phyloP scores from a whole-genome alignment of 2,797 vertebrate species.

The Brachyalestes nurse region DNA sequence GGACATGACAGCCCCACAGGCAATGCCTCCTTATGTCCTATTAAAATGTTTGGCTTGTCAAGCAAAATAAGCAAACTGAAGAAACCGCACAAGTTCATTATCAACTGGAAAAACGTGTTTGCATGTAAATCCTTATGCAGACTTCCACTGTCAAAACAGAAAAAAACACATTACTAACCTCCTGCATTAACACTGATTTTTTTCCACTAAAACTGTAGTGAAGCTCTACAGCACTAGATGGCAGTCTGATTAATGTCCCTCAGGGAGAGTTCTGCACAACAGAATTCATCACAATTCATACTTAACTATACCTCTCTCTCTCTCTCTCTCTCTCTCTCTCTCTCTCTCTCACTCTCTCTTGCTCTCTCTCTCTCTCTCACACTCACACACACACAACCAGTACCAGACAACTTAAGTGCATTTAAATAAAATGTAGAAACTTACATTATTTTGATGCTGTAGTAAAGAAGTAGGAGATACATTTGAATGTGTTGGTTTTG shows the following conservation, averaged over 20 bases:
- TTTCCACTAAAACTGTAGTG: slow-evolving; percentile 41
- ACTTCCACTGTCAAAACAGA: slow-evolving; percentile 15
- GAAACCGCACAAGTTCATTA: background rate
- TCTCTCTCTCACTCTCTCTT: no score
- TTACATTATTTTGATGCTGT: no score
- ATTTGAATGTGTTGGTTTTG: no score
- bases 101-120: no score
- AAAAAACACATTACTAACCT: no score
- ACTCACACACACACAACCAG: no score
- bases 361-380: no score
- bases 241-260: slow-evolving; percentile 50
- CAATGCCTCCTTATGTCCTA: background rate
- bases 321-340: background rate
- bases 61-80: background rate
- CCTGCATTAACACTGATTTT: background rate
- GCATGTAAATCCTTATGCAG: background rate
- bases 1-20: slow-evolving; percentile 14
- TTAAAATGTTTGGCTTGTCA: slow-evolving; percentile 3
- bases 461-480: no score
- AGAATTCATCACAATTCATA: background rate
- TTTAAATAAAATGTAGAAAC: no score
- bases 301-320: background rate
- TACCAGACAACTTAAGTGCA: no score
- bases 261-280: background rate
- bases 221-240: slow-evolving; percentile 55